Conservation (phyloP, 2,797 vertebrate species). For the Myotis findleyi region DNA sequence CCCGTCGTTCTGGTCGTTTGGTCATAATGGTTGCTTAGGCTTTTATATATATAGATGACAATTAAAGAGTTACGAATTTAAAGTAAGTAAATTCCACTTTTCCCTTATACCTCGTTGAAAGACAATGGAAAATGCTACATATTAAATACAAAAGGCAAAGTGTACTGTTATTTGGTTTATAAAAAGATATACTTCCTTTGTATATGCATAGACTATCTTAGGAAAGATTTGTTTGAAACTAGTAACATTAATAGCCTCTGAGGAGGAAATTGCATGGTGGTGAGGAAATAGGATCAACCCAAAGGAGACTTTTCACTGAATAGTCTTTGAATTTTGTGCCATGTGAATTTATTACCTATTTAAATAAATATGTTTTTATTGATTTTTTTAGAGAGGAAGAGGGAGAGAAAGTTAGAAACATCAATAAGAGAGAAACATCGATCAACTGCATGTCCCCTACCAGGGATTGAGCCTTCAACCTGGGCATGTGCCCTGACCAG, state of each 20-base stretch:
- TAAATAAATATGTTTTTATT: no score
- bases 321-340: not conserved
- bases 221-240: not conserved
- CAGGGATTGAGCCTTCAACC: no score
- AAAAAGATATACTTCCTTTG: not conserved
- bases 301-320: not conserved
- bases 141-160: not conserved
- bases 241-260: not conserved
- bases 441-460: no score
- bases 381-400: no score
- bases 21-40: no score
- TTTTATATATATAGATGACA: not conserved
- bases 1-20: no score
- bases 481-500: no score
- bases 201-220: not conserved
- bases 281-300: not conserved
- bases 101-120: not conserved
- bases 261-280: not conserved
- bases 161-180: not conserved
- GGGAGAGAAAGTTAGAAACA: no score
- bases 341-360: no score
- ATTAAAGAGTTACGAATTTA: not conserved
- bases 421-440: no score
- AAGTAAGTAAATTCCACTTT: not conserved
- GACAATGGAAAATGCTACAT: not conserved